Percentiles rank a stretch among this genome's conserved stretches.
phyloP scores from a whole-genome alignment of 2,113 vertebrate genomes.

The Beaufortia kweichowensis region DNA sequence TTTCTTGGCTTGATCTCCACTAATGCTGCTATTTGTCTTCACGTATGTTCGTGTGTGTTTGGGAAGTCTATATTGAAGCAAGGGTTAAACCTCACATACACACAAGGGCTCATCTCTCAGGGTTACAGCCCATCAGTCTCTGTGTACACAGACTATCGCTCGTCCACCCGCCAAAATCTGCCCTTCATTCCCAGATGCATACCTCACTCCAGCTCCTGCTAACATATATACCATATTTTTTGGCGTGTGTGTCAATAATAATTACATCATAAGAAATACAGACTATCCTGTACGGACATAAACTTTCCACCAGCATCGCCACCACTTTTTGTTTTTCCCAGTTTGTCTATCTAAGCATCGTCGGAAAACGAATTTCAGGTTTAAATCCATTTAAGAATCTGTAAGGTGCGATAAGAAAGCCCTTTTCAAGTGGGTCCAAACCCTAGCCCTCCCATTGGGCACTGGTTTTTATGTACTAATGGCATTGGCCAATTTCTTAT shows the following conservation, averaged over 20 bases:
- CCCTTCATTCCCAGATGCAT: conserved; percentile 33
- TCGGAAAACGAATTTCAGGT: conserved; percentile 37
- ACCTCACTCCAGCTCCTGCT: conserved; percentile 10
- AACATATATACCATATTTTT: conserved; percentile 43
- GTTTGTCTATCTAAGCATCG: conserved; percentile 46
- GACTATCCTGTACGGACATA: neutral
- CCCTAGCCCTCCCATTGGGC: conserved; percentile 34
- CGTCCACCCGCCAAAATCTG: conserved; percentile 53
- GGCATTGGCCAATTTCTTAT: conserved; percentile 53
- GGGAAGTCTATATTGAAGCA: conserved; percentile 66
- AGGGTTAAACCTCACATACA: conserved; percentile 66
- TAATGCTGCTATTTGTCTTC: no score
- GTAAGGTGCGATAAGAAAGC: conserved; percentile 56
- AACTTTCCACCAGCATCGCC: conserved; percentile 2
- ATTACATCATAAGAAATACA: conserved; percentile 24
- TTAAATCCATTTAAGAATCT: conserved; percentile 57
- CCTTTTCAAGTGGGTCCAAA: conserved; percentile 47
- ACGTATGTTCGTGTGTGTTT: conserved; percentile 56
- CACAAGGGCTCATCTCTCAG: conserved; percentile 49
- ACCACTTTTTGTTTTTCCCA: conserved; percentile 16
- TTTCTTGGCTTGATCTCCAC: no score
- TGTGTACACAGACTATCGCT: conserved; percentile 63
- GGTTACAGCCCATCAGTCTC: conserved; percentile 65
- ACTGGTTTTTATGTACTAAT: conserved; percentile 47
- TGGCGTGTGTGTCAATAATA: conserved; percentile 35